Evolutionary conservation across 1,140 invertebrate genomes (phyloP).

Genomic region (Drosophila santomea): DNA sequence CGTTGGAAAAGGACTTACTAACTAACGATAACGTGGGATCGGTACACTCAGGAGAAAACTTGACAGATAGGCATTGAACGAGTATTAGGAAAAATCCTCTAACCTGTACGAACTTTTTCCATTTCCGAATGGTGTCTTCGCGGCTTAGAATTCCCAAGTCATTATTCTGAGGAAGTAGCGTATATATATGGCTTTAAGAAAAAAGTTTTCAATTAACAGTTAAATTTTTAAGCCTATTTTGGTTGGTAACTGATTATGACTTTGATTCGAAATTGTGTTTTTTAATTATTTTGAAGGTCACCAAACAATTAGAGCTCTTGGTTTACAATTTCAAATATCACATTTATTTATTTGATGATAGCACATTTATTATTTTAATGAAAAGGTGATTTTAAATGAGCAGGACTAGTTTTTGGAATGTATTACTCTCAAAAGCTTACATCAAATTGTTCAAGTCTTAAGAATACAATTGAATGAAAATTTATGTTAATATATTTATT

Average conservation of each 20-base stretch:
- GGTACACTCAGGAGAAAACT: constrained; percentile 14
- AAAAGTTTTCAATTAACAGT: constrained; percentile 5
- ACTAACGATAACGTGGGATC: constrained; percentile 19
- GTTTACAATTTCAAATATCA: neutral
- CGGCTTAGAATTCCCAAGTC: constrained; percentile 13
- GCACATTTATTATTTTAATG: neutral
- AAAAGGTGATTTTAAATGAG: neutral
- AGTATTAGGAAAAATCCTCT: constrained; percentile 3
- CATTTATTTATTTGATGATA: neutral
- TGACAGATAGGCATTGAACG: constrained; percentile 4
- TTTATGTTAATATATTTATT: neutral
- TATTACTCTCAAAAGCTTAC: neutral
- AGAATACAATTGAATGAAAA: neutral
- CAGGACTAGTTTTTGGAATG: neutral
- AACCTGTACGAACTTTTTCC: constrained; percentile 12
- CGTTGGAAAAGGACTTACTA: constrained; percentile 5
- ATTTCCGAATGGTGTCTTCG: constrained; percentile 18
- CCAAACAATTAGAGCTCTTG: constrained; percentile 1
- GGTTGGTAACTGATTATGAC: neutral
- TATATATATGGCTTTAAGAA: constrained; percentile 19
- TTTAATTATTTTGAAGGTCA: neutral
- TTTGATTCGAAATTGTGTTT: neutral
- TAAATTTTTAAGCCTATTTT: neutral
- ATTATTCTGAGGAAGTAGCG: constrained; percentile 12
- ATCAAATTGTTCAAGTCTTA: no score